Evolutionary conservation across 1,140 invertebrate species (phyloP).

Genomic region (Hermetia illucens): DNA sequence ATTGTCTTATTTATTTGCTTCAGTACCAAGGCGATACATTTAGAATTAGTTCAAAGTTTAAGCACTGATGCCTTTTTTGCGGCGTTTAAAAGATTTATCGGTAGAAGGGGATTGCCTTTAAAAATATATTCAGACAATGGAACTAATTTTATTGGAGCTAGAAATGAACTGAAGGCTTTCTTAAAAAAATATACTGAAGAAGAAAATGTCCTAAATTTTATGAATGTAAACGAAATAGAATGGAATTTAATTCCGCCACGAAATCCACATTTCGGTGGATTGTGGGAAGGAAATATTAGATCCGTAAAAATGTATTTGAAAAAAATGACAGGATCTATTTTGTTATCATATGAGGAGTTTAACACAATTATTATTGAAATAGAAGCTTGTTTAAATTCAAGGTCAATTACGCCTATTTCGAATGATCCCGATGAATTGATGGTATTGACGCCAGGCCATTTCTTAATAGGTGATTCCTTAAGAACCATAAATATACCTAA

Average conservation of each 20-base stretch:
- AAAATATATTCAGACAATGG: slow-evolving; percentile 19
- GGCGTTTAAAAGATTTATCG: slow-evolving; percentile 23
- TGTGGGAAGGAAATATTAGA: slow-evolving; percentile 19
- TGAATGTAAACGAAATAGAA: slow-evolving; percentile 9
- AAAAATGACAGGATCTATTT: slow-evolving; percentile 11
- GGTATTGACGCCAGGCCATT: slow-evolving; percentile 28
- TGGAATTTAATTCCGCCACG: slow-evolving; percentile 15
- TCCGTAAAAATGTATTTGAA: slow-evolving; percentile 16
- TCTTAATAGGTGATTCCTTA: slow-evolving; percentile 21
- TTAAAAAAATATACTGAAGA: background rate
- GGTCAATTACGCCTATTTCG: slow-evolving; percentile 17
- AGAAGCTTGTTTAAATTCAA: slow-evolving; percentile 18
- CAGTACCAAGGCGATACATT: slow-evolving; percentile 15
- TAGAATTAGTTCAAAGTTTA: slow-evolving; percentile 13
- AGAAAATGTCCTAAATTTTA: slow-evolving; percentile 1
- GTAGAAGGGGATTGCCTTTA: slow-evolving; percentile 14
- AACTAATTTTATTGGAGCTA: slow-evolving; percentile 14
- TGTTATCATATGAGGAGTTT: slow-evolving; percentile 16
- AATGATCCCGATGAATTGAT: slow-evolving; percentile 15
- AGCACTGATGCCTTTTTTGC: slow-evolving; percentile 16
- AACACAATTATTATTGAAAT: slow-evolving; percentile 15
- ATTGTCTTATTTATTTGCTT: slow-evolving; percentile 11
- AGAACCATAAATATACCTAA: slow-evolving; percentile 9
- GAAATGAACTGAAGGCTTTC: slow-evolving; percentile 6
- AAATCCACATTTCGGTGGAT: slow-evolving; percentile 17